Percentiles rank a stretch among this genome's conserved stretches.
These are phyloP conservation scores for Hydrozoanthus tunicans DNA, from an alignment of 64 coral and sea anemone genomes.

Conservation along the genomic window DNA sequence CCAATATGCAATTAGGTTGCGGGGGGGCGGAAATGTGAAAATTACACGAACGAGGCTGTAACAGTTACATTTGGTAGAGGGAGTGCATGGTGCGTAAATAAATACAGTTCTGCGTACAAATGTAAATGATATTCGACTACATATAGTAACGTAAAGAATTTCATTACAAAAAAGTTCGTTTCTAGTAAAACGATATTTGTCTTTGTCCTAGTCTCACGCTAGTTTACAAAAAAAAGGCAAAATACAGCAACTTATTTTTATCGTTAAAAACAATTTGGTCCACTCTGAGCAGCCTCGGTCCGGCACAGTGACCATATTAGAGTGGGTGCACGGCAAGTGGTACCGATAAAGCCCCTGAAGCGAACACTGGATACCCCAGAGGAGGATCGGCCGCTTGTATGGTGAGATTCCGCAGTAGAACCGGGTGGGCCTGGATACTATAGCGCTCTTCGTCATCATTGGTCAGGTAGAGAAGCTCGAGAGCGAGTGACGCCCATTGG, in stretches of 20 bases:
- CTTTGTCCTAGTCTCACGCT: too few species aligned
- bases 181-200: background rate
- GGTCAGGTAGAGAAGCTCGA: slow-evolving; percentile 92
- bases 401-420: slow-evolving; percentile 91
- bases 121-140: too few species aligned
- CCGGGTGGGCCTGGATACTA: slow-evolving; percentile 97
- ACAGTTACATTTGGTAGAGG: too few species aligned
- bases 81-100: too few species aligned
- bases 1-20: too few species aligned
- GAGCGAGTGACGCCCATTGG: slow-evolving; percentile 88
- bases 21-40: too few species aligned
- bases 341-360: slow-evolving; percentile 65
- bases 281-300: background rate
- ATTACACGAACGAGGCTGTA: too few species aligned
- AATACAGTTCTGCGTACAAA: too few species aligned
- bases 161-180: background rate
- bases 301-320: background rate
- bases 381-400: slow-evolving; percentile 96
- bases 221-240: background rate
- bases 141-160: too few species aligned
- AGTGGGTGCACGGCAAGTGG: slow-evolving; percentile 31
- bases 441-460: slow-evolving; percentile 98
- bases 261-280: background rate
- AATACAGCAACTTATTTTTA: background rate
- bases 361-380: slow-evolving; percentile 90